Base-by-base conservation (phyloP, 2,113 vertebrate genomes). In the Bos javanicus region DNA sequence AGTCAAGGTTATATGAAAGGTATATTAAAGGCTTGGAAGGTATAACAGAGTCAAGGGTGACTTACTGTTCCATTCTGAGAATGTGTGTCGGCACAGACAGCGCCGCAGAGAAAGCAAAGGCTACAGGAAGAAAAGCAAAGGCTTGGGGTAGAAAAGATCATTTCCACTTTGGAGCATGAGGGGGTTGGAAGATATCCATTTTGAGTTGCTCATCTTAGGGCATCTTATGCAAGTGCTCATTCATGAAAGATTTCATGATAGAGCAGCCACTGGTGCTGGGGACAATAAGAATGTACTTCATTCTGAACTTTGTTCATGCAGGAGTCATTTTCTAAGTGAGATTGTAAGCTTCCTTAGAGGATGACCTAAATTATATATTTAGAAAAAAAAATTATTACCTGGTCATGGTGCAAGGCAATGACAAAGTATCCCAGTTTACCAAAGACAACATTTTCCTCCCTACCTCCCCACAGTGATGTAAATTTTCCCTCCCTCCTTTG, bases 251-350 rank as follows among this genome's bases (percentile, higher is more conserved):
- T 71, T 94, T 94, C 67, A 39, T 39, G 36, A 74, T 8, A 85
- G n/a, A 56, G 30, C 60, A 91, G 67, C 48, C 54, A 36, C 13
- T 25, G 3, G 16, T 92, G 28, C 84, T 36, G 11, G 26, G 43
- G 28, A 71, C 28, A n/a, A 36, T 48, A 80, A 71, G 23, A 94
- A 83, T 54, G 3, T 60, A 19, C 81, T 90, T 64, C 17, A 56
- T 59, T 81, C 14, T 62, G 50, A 28, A 62, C 43, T 21, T 56
- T 67, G 82, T 57, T 62, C 8, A 80, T 84, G 33, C 7, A 30
- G 19, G 54, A 90, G 17, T 39, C 62, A 89, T 94, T 95, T 97
- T 94, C 87, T 59, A 76, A 36, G 39, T 83, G 81, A 94, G 92
- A 84, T n/a, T 96, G 13, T 64, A 90, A 94, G 12, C 59, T 90